Conservation (phyloP, 2,113 vertebrate species). For the Ailurus styani region DNA sequence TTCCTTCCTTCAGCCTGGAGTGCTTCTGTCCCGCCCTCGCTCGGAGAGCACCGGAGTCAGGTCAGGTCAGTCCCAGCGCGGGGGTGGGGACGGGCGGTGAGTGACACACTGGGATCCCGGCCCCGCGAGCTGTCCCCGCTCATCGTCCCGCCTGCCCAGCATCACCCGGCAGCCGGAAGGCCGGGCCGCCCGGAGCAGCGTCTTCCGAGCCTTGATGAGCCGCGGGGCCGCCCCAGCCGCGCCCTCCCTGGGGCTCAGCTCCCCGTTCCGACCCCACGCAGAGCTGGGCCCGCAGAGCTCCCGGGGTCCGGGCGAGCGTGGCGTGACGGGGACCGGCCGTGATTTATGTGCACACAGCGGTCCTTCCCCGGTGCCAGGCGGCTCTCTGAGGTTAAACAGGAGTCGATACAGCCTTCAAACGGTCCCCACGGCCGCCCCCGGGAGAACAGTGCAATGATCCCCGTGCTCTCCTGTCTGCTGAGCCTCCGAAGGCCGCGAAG, state of each 20-base stretch:
- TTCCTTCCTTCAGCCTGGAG: background rate
- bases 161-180: rapidly evolving
- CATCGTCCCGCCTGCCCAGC: rapidly evolving
- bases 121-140: rapidly evolving
- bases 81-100: background rate
- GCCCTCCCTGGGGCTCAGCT: rapidly evolving
- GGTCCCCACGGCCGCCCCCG: slow-evolving; percentile 68
- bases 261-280: slow-evolving; percentile 21
- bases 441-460: slow-evolving; percentile 62
- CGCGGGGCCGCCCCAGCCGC: rapidly evolving
- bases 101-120: background rate
- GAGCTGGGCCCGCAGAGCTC: background rate
- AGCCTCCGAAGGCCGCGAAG: slow-evolving; percentile 59
- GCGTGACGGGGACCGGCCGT: slow-evolving; percentile 81
- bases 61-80: rapidly evolving
- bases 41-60: rapidly evolving
- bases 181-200: rapidly evolving
- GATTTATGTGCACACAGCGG: background rate
- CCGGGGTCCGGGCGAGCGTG: background rate
- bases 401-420: slow-evolving; percentile 77
- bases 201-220: too few relatives aligned
- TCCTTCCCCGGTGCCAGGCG: slow-evolving; percentile 54
- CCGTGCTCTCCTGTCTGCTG: slow-evolving; percentile 73
- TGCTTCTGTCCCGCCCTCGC: background rate
- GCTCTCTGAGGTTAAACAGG: slow-evolving; percentile 83